These are phyloP conservation scores for Cryptocephalus primarius DNA, from an alignment of 2,888 invertebrate genomes.

Conservation along the genomic window DNA sequence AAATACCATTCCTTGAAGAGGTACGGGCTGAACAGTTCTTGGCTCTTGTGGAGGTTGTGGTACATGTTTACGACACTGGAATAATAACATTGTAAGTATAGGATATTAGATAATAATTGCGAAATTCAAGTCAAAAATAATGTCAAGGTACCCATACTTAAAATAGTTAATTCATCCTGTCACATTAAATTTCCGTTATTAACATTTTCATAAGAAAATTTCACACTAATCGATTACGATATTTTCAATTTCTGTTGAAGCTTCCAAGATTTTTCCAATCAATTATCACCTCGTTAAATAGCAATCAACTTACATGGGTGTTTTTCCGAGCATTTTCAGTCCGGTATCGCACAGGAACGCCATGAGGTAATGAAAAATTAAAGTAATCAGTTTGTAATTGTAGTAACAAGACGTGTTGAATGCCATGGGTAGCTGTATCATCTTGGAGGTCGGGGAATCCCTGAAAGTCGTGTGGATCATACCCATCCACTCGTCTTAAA, in stretches of 20 bases:
- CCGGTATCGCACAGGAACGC: conserved; percentile 45
- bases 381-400: conserved; percentile 43
- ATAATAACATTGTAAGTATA: conserved; percentile 1
- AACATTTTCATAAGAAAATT: too few species aligned
- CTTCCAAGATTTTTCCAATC: background rate
- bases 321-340: conserved; percentile 42
- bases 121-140: too few species aligned
- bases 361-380: conserved; percentile 47
- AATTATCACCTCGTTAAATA: background rate
- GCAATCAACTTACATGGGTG: conserved; percentile 42
- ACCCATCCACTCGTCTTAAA: conserved; percentile 14
- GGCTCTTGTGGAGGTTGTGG: conserved; percentile 54
- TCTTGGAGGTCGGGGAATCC: conserved; percentile 41
- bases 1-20: conserved; percentile 73
- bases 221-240: too few species aligned
- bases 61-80: conserved; percentile 65
- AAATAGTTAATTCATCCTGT: too few species aligned
- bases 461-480: conserved; percentile 39
- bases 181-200: too few species aligned
- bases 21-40: conserved; percentile 51
- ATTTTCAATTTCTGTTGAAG: too few species aligned
- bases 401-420: conserved; percentile 47
- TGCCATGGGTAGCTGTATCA: conserved; percentile 51
- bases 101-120: too few species aligned
- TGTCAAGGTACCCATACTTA: too few species aligned